These are phyloP conservation scores for Esox niger DNA, from an alignment of 2,113 vertebrate species.

Conservation along the genomic window DNA sequence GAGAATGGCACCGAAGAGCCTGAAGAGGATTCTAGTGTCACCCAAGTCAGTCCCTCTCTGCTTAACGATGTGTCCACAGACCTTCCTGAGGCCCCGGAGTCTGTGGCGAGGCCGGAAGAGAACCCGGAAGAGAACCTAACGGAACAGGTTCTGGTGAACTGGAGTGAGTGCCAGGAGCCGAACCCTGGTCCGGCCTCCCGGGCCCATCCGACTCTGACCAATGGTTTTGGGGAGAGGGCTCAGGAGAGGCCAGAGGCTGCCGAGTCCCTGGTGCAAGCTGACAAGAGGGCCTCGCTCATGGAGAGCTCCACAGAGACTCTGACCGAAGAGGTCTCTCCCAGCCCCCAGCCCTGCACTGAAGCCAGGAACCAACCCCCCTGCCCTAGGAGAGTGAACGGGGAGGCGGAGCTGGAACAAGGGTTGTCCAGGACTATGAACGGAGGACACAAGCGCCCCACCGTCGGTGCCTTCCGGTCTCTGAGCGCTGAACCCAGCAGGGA, in stretches of 20 bases:
- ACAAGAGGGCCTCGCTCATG: slow-evolving; percentile 70
- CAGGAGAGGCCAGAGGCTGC: slow-evolving; percentile 32
- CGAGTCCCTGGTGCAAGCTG: slow-evolving; percentile 47
- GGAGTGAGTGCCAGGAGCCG: slow-evolving; percentile 20
- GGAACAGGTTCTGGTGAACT: slow-evolving; percentile 31
- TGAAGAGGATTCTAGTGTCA: slow-evolving; percentile 7
- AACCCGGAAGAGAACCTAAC: slow-evolving; percentile 22
- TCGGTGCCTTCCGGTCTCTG: slow-evolving; percentile 82
- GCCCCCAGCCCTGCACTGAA: slow-evolving; percentile 32
- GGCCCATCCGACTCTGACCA: slow-evolving; percentile 59
- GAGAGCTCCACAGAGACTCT: slow-evolving; percentile 86
- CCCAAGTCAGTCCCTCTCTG: not conserved
- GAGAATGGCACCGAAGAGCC: slow-evolving; percentile 23
- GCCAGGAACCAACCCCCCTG: slow-evolving; percentile 28
- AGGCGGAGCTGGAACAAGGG: slow-evolving; percentile 56
- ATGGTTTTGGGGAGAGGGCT: slow-evolving; percentile 46
- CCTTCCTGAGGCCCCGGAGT: slow-evolving; percentile 22
- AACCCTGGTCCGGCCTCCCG: slow-evolving; percentile 2
- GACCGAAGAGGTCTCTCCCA: slow-evolving; percentile 68
- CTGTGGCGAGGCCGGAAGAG: no score
- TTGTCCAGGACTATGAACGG: slow-evolving; percentile 77
- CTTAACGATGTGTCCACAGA: slow-evolving; percentile 6
- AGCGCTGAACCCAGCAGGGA: slow-evolving; percentile 75
- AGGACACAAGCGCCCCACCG: slow-evolving; percentile 65
- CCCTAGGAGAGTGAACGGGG: slow-evolving; percentile 60